Evolutionary conservation across 2,113 vertebrate species (phyloP).

Genomic region (Corvus moneduloides): DNA sequence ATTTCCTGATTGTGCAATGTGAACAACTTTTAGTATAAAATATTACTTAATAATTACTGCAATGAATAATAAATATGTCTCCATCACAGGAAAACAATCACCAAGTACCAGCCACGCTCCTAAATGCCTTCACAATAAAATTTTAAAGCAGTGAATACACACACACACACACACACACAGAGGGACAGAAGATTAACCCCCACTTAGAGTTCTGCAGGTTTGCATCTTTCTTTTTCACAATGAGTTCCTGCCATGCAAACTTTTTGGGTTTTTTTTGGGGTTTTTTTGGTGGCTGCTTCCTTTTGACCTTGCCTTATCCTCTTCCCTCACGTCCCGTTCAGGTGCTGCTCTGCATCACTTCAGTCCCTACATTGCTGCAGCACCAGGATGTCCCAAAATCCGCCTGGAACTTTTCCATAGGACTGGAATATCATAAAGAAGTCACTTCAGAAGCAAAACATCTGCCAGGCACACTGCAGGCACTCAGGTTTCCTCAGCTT

Average conservation of each 20-base stretch:
- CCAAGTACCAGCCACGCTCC: not conserved
- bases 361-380: not conserved
- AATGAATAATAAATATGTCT: slow-evolving; percentile 63
- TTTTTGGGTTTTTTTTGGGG: not conserved
- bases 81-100: slow-evolving; percentile 35
- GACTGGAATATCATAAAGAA: not conserved
- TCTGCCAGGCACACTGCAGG: not conserved
- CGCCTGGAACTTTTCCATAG: not conserved
- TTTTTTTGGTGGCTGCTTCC: not conserved
- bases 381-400: not conserved
- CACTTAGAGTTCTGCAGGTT: not conserved
- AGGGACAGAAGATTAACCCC: not conserved
- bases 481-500: not conserved
- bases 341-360: not conserved
- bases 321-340: accelerated
- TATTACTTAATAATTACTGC: slow-evolving; percentile 62
- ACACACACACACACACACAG: not conserved
- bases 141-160: slow-evolving; percentile 4
- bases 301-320: not conserved
- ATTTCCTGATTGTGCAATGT: slow-evolving; percentile 51
- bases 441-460: not conserved
- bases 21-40: slow-evolving; percentile 63
- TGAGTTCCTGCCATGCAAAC: accelerated
- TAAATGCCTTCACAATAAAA: slow-evolving; percentile 47
- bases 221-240: not conserved